These are phyloP conservation scores for Hemibagrus guttatus DNA, from an alignment of 2,797 vertebrate genomes.

Conservation along the genomic window DNA sequence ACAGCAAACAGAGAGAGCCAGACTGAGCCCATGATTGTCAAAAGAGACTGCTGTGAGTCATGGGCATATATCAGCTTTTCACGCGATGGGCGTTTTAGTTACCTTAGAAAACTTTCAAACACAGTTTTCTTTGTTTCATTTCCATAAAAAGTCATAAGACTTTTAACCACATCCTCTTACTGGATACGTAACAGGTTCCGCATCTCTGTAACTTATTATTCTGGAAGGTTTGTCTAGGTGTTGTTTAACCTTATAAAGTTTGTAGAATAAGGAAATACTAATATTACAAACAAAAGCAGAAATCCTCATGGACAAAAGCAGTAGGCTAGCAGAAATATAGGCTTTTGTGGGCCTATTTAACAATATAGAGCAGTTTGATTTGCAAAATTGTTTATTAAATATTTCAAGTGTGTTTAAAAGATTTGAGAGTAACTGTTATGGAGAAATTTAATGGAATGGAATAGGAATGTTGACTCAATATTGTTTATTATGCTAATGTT, in stretches of 20 bases:
- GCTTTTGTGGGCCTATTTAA: background rate
- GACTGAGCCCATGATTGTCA: constrained; percentile 57
- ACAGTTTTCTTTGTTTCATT: constrained; percentile 36
- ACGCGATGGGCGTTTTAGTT: background rate
- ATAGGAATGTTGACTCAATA: too few relatives aligned
- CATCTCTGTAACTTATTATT: background rate
- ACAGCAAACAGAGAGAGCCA: constrained; percentile 55
- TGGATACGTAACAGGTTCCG: background rate
- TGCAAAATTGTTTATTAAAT: background rate
- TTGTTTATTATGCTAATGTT: background rate
- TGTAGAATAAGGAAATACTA: background rate
- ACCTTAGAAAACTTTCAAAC: background rate
- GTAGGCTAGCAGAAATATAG: background rate
- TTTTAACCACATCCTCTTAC: constrained; percentile 16
- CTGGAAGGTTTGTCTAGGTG: background rate
- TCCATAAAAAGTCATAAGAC: constrained; percentile 15
- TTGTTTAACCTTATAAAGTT: background rate
- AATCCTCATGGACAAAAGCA: background rate
- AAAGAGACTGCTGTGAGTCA: background rate
- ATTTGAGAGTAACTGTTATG: background rate
- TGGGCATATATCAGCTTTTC: background rate
- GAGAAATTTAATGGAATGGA: background rate
- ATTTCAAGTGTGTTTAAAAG: background rate
- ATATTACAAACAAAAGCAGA: background rate
- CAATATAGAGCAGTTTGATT: background rate